Base-by-base conservation (phyloP, 2,888 invertebrate species). In the Pilophorus perplexus region DNA sequence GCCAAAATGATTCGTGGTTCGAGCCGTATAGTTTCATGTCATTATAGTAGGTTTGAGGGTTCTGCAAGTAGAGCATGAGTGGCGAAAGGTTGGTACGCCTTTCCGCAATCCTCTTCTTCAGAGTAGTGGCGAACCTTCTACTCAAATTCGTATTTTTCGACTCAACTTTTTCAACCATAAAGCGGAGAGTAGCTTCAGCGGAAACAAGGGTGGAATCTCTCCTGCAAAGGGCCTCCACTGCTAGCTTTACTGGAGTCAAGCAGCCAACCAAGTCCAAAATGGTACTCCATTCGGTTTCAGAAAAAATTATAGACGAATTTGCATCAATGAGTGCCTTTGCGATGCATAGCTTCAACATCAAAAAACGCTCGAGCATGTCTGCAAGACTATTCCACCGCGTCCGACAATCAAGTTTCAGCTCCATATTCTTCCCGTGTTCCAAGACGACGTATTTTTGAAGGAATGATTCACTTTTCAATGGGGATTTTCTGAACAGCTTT, bases 381-480 rank as follows among this genome's bases (percentile, higher is more conserved):
- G 18, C 14, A 44, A 44, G 44, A 66, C 69, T 72, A 46, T 67
- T 72, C 71, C 72, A 72, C 27, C 71, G 64, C 71, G 72, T 69
- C 66, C 69, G 25, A 62, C 64, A 66, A 71, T 71, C 38, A 72
- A 60, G 59, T 38, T 40, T 46, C 38, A 70, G 64, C 64, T 71
- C 68, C 70, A 62, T 69, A 48, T 66, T 64, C 66, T 64, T 38
- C 52, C 71, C 68, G 25, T 46, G 52, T 60, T 67, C 44, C 14
- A 44, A 42, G n/a, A n/a, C n/a, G n/a, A n/a, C n/a, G n/a, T n/a
- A n/a, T n/a, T n/a, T n/a, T n/a, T n/a, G n/a, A 18, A 72, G 64
- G 25, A 70, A 33, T 50, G 67, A 48, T 23, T 71, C 66, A 68
- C 68, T 72, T 64, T 69, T 67, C 44, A 65, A 50, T 14, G 67